These are phyloP conservation scores for Zaprionus lineosus DNA, from an alignment of 2,888 invertebrate species.

Conservation along the genomic window DNA sequence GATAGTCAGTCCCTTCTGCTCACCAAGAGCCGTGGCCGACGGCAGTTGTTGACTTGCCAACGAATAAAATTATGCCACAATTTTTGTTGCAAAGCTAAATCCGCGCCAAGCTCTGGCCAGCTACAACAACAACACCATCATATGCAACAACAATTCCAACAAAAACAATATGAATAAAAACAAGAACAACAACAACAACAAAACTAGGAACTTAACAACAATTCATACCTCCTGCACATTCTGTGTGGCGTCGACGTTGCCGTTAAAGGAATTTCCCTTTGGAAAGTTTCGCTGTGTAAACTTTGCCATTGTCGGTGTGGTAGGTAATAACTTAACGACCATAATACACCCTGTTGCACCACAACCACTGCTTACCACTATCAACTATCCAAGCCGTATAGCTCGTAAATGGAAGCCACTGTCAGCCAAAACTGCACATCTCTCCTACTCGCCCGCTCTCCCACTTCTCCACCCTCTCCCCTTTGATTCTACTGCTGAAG, in stretches of 20 bases:
- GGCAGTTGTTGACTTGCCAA: constrained; percentile 51
- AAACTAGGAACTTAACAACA: constrained; percentile 65
- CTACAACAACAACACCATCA: constrained; percentile 15
- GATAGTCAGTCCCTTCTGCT: constrained; percentile 5
- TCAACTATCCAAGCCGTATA: constrained; percentile 37
- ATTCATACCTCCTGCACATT: constrained; percentile 71
- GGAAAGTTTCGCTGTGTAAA: constrained; percentile 70
- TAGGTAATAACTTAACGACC: constrained; percentile 78
- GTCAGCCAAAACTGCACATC: constrained; percentile 6
- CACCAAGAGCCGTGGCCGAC: constrained; percentile 11
- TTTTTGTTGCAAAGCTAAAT: constrained; percentile 47
- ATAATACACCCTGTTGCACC: constrained; percentile 79
- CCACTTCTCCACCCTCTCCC: neutral
- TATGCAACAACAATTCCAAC: neutral
- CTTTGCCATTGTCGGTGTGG: constrained; percentile 67
- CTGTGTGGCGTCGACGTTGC: constrained; percentile 34
- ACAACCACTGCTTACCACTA: constrained; percentile 44
- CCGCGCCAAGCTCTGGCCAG: constrained; percentile 55
- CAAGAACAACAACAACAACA: constrained; percentile 12
- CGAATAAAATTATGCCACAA: constrained; percentile 58
- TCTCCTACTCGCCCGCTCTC: neutral
- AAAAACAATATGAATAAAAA: constrained; percentile 10
- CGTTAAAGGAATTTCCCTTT: constrained; percentile 69
- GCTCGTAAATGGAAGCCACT: constrained; percentile 39
- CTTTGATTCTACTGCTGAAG: constrained; percentile 30